These are phyloP conservation scores for Phyllopteryx taeniolatus DNA, from an alignment of 2,113 vertebrate species.

Conservation along the genomic window DNA sequence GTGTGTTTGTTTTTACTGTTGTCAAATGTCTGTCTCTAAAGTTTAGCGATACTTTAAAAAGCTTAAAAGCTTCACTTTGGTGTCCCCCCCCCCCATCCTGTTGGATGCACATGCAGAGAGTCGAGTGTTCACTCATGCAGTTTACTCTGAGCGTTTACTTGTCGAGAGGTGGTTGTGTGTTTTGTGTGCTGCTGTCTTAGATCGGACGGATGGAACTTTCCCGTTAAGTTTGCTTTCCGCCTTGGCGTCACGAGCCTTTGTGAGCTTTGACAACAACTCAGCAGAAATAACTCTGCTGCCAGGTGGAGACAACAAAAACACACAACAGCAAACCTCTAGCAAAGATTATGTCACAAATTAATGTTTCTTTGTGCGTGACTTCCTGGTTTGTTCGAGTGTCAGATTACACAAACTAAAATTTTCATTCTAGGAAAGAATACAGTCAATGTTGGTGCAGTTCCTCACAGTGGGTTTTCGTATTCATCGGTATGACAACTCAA, in stretches of 20 bases:
- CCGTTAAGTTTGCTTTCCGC: slow-evolving; percentile 46
- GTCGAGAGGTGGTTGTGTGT: not conserved
- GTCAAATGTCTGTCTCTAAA: not conserved
- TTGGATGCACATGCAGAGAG: not conserved
- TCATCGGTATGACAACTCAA: too few relatives aligned
- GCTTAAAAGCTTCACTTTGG: not conserved
- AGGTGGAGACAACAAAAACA: not conserved
- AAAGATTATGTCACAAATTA: not conserved
- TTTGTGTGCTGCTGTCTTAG: slow-evolving; percentile 10
- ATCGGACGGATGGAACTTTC: slow-evolving; percentile 25
- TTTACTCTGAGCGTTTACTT: not conserved
- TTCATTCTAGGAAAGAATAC: not conserved
- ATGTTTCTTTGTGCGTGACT: not conserved
- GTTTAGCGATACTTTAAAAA: not conserved
- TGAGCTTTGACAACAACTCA: slow-evolving; percentile 32
- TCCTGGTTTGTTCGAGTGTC: too few relatives aligned
- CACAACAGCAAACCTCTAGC: not conserved
- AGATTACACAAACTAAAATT: not conserved
- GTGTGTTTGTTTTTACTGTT: not conserved
- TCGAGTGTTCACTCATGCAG: too few relatives aligned
- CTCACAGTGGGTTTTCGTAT: too few relatives aligned
- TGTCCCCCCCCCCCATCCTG: not conserved
- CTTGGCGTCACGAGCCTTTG: slow-evolving; percentile 33
- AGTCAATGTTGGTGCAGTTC: too few relatives aligned
- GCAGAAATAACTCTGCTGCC: not conserved